These are phyloP conservation scores for Spicauda simplicius DNA, from an alignment of 2,888 invertebrate genomes.

Conservation along the genomic window DNA sequence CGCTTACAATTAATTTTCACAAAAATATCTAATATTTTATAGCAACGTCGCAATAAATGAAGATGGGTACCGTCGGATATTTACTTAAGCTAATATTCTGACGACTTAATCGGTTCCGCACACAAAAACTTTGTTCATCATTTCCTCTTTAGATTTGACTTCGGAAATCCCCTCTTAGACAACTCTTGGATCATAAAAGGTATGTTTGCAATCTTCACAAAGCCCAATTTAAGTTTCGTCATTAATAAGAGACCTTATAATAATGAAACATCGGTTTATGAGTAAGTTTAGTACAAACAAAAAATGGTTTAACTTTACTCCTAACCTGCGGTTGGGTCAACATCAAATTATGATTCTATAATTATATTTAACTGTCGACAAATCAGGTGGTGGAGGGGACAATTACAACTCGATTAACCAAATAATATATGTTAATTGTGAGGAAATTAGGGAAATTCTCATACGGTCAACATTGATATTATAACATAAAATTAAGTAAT, in stretches of 20 bases:
- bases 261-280: not conserved
- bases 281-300: too few relatives aligned
- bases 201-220: slow-evolving; percentile 15
- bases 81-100: slow-evolving; percentile 22
- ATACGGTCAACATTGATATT: too few relatives aligned
- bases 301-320: too few relatives aligned
- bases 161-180: slow-evolving; percentile 26
- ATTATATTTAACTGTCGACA: too few relatives aligned
- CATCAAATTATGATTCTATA: too few relatives aligned
- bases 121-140: slow-evolving; percentile 33
- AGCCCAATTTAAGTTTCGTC: slow-evolving; percentile 1
- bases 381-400: too few relatives aligned
- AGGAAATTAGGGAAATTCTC: too few relatives aligned
- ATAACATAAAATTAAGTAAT: too few relatives aligned
- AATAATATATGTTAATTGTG: too few relatives aligned
- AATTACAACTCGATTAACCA: too few relatives aligned
- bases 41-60: slow-evolving; percentile 18
- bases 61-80: slow-evolving; percentile 8
- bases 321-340: too few relatives aligned
- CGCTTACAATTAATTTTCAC: not conserved
- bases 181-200: slow-evolving; percentile 27
- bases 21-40: slow-evolving; percentile 1
- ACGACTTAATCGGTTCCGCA: slow-evolving; percentile 29
- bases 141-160: slow-evolving; percentile 33
- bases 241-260: not conserved